Base-by-base conservation (phyloP, 1,140 invertebrate genomes). In the Drosophila ananassae region DNA sequence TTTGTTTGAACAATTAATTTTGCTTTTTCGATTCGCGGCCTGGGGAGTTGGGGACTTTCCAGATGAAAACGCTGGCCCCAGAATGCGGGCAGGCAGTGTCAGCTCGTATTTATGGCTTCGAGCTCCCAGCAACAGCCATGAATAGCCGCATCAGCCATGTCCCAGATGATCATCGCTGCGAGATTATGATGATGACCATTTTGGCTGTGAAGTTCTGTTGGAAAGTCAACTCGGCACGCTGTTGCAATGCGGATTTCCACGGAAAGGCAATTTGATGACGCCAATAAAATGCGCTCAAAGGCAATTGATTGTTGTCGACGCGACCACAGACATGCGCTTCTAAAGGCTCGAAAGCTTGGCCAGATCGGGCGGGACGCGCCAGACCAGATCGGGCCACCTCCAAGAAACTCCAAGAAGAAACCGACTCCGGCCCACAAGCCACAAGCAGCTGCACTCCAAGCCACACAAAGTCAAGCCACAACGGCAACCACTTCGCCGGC, bases 1-100 rank as follows among this genome's bases (percentile, higher is more conserved):
- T 84, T 74, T 89, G 84, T 71, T 87, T 83, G 64, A 83, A 87
- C 82, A 87, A 87, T 87, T 87, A 87, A 87, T 89, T 83, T 89
- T 89, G 75, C 79, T 89, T 87, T 87, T 87, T 76, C 62, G 81
- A 78, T 63, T 50, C 28, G 47, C 63, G 12, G 32, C 63, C 44
- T 48, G 58, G 69, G 58, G 56, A 73, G 59, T 56, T 75, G 72
- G 72, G 68, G 60, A 78, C 74, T 81, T 82, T 73, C 67, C 56
- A 44, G 56, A 74, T 57, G 58, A 77, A 82, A 81, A 61, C 50
- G 51, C 60, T 22, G 41, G 44, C 59, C 30, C 37, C 59, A 83
- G 80, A 83, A 87, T 89, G 83, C 82, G 83, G 79, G 75, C 83
- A 85, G 71, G 47, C 51, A 57, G 55, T 48, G 63, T 53, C 51